Percentiles rank a stretch among this genome's conserved stretches.
phyloP scores from a whole-genome alignment of 2,797 vertebrate species.

The Alfaro cultratus region DNA sequence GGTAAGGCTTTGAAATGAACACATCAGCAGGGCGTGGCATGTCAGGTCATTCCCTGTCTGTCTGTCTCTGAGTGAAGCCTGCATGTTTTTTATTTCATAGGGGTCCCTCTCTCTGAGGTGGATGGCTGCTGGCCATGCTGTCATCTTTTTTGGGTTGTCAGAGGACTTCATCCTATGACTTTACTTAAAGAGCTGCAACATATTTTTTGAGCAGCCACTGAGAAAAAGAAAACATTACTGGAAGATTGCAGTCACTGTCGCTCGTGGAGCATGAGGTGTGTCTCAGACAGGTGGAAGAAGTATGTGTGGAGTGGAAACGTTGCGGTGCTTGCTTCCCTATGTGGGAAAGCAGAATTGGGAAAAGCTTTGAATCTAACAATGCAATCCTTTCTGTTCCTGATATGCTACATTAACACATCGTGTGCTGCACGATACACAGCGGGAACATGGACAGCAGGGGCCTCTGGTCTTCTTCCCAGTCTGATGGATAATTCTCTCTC shows the following conservation, averaged over 20 bases:
- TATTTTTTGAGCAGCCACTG: not conserved
- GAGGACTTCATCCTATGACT: constrained; percentile 23
- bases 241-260: too few relatives aligned
- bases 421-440: constrained; percentile 8
- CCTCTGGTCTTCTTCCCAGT: constrained; percentile 27
- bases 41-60: constrained; percentile 10
- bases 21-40: not conserved
- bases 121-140: constrained; percentile 47
- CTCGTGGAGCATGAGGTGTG: constrained; percentile 10
- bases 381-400: constrained; percentile 3
- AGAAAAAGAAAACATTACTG: not conserved
- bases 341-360: constrained; percentile 2
- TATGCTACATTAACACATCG: not conserved
- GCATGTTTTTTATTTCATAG: constrained; percentile 64
- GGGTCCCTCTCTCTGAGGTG: constrained; percentile 48
- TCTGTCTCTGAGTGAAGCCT: constrained; percentile 36
- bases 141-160: constrained; percentile 63
- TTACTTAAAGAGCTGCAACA: not conserved
- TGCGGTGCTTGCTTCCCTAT: not conserved
- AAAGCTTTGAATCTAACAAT: constrained; percentile 23
- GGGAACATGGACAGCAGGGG: constrained; percentile 7
- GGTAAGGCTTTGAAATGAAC: constrained; percentile 37
- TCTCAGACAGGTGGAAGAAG: constrained; percentile 21
- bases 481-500: constrained; percentile 41
- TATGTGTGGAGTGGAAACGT: constrained; percentile 5